These are phyloP conservation scores for Tympanuchus pallidicinctus DNA, from an alignment of 2,113 vertebrate genomes.

Conservation along the genomic window DNA sequence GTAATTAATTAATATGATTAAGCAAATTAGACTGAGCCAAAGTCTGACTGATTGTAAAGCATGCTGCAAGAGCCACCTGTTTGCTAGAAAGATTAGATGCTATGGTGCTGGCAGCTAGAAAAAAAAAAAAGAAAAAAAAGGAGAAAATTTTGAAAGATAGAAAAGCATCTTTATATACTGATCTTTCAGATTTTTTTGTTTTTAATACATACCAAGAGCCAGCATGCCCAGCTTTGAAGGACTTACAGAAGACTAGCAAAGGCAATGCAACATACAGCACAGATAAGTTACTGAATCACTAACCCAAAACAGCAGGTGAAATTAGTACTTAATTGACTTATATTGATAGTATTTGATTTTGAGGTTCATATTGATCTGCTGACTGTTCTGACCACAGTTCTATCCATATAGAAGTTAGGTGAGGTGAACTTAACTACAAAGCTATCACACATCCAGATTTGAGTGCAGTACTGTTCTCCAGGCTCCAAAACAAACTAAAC, in stretches of 20 bases:
- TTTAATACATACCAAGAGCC: not conserved
- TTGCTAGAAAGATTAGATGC: slow-evolving; percentile 69
- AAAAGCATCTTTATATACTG: slow-evolving; percentile 8
- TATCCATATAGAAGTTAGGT: not conserved
- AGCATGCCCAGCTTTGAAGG: not conserved
- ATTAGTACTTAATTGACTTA: not conserved
- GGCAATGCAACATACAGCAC: not conserved
- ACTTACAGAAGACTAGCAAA: not conserved
- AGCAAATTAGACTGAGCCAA: slow-evolving; percentile 73
- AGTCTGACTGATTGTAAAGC: slow-evolving; percentile 74
- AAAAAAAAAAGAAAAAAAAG: not conserved
- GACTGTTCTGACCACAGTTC: not conserved
- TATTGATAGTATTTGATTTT: not conserved
- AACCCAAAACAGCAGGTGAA: not conserved
- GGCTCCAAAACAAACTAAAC: not conserved
- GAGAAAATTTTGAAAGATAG: slow-evolving; percentile 29
- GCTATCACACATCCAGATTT: not conserved
- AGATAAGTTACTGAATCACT: not conserved
- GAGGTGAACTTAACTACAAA: not conserved
- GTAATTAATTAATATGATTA: slow-evolving; percentile 78
- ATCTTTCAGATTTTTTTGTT: slow-evolving; percentile 10
- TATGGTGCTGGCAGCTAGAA: slow-evolving; percentile 57
- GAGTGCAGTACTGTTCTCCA: not conserved
- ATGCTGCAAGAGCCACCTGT: slow-evolving; percentile 75
- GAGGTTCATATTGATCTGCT: not conserved